Percentiles rank a stretch among this genome's conserved stretches.
Evolutionary conservation across 1,140 invertebrate species (phyloP).

Genomic region (Meteorus sp.): DNA sequence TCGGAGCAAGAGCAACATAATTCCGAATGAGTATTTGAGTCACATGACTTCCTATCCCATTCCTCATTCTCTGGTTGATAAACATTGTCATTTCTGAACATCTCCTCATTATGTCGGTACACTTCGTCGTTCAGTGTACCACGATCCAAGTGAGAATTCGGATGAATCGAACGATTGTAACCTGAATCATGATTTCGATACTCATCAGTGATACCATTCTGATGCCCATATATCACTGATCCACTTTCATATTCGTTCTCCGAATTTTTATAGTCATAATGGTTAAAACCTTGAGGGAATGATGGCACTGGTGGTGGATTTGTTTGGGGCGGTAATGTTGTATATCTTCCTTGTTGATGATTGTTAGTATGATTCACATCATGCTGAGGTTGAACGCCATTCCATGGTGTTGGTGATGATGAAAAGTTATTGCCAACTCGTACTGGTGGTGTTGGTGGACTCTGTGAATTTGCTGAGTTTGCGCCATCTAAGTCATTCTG

Average conservation of each 20-base stretch:
- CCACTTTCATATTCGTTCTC: constrained; percentile 62
- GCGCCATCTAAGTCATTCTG: constrained; percentile 48
- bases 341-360: constrained; percentile 45
- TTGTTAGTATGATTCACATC: constrained; percentile 31
- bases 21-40: constrained; percentile 57
- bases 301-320: constrained; percentile 50
- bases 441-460: constrained; percentile 51
- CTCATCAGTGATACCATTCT: constrained; percentile 46
- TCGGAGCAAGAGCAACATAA: constrained; percentile 58
- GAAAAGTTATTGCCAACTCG: constrained; percentile 47
- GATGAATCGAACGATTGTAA: constrained; percentile 40
- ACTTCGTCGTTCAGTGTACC: constrained; percentile 44
- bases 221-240: constrained; percentile 56
- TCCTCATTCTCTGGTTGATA: constrained; percentile 55
- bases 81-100: constrained; percentile 45
- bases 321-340: constrained; percentile 52
- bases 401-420: constrained; percentile 50
- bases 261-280: constrained; percentile 54
- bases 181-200: constrained; percentile 42
- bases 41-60: constrained; percentile 58
- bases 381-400: constrained; percentile 22
- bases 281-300: constrained; percentile 51
- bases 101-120: constrained; percentile 51
- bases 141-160: constrained; percentile 39
- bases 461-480: constrained; percentile 48